Base-by-base conservation (phyloP, 2,888 invertebrate species). In the Tetragnatha montana region DNA sequence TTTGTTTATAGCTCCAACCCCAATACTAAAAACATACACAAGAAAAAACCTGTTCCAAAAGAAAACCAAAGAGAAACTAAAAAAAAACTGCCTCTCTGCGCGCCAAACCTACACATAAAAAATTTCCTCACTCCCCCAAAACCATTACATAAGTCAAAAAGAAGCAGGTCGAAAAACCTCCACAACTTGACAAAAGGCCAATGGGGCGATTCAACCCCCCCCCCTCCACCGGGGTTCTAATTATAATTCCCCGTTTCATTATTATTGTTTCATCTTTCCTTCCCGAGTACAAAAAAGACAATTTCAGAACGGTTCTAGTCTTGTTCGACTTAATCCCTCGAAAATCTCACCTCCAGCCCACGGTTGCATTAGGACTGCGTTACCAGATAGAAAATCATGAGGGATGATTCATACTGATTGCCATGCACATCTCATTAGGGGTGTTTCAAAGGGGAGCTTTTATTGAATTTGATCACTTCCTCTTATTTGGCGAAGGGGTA, bases 381-480 rank as follows among this genome's bases (percentile, higher is more conserved):
- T 35, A 60, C 73, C 74, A 21, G 21, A 21, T 35, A 70, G 50
- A 19, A 81, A 82, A 70, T 80, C 17, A 22, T 74, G 84, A 80
- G 60, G 84, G 84, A 84, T 89, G 88, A 89, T 73, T 89, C 88
- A 87, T 69, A 4, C 35, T 35, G 35, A 81, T 75, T 81, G 73
- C 68, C 74, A 84, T 74, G 84, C 84, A 82, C 80, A 84, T 84
- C 88, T 84, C 88, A 84, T 89, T 80, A 84, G 73, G 76, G 75
- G 75, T 60, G 60, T 47, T 75, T 35, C 19, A 50, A 19, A n/a
- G 82, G 73, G 82, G 51, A n/a, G 51, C 50, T 51, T 73, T 49
- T 73, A 73, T 19, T 73, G 12, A 4, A 73, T 22, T 22, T 12
- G 35, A 35, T 35, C 35, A 35, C 35, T 35, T 35, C 35, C 35